These are phyloP conservation scores for Prosapia bicincta DNA, from an alignment of 2,888 invertebrate species.

Conservation along the genomic window DNA sequence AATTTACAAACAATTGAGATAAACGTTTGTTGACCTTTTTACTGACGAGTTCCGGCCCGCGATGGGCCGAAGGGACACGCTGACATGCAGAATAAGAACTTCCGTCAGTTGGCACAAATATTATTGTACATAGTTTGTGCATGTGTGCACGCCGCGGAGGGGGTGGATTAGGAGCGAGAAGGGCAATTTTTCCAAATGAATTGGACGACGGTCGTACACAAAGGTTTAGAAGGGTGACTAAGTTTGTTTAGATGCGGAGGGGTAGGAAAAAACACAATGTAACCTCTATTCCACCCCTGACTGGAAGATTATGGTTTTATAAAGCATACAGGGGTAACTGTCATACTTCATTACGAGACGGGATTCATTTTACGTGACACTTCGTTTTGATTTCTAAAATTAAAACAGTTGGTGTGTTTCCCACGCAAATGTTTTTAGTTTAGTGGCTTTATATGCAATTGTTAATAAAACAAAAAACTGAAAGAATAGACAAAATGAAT, in stretches of 20 bases:
- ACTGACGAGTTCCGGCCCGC: too few species aligned
- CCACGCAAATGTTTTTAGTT: not conserved
- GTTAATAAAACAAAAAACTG: too few species aligned
- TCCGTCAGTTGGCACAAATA: slow-evolving; percentile 18
- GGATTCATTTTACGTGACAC: not conserved
- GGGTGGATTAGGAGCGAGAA: slow-evolving; percentile 18
- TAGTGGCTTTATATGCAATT: too few species aligned
- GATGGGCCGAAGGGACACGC: not conserved
- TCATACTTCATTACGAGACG: not conserved
- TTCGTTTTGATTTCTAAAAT: not conserved
- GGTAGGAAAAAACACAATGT: slow-evolving; percentile 29
- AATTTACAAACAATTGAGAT: too few species aligned
- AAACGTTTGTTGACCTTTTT: too few species aligned
- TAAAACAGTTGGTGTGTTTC: not conserved
- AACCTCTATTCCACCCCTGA: slow-evolving; percentile 9
- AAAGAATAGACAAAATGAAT: too few species aligned
- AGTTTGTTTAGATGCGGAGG: slow-evolving; percentile 32
- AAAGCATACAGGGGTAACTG: slow-evolving; percentile 14
- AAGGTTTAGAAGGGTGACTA: slow-evolving; percentile 15
- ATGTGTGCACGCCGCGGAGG: slow-evolving; percentile 1
- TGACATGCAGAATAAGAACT: not conserved
- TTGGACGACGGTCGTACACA: slow-evolving; percentile 26
- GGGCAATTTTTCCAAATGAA: slow-evolving; percentile 35
- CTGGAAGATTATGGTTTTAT: slow-evolving; percentile 32
- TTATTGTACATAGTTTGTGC: slow-evolving; percentile 13